A percentile compares a stretch with the other conserved stretches of the same genome.
phyloP scores from a whole-genome alignment of 2,888 invertebrate genomes.

The Campoplex nolae region DNA sequence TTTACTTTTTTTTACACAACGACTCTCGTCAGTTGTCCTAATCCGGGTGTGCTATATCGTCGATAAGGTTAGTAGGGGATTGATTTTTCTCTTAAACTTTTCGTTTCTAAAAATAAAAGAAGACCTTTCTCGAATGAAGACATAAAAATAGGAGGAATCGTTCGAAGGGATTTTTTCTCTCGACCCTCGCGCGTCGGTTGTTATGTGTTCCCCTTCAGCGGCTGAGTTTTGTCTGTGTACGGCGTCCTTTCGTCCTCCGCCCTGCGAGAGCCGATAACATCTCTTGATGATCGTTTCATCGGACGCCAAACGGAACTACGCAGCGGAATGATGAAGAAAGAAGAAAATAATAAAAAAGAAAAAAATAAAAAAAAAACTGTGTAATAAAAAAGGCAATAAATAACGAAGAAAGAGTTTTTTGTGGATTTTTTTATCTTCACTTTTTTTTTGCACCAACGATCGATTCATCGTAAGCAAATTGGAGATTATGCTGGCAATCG shows the following conservation, averaged over 20 bases:
- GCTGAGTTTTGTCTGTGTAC: background rate
- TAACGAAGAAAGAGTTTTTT: background rate
- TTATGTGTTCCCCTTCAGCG: background rate
- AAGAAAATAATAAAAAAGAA: slow-evolving; percentile 5
- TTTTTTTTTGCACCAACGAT: slow-evolving; percentile 31
- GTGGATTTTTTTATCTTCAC: background rate
- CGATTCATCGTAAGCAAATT: slow-evolving; percentile 3
- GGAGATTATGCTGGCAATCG: background rate
- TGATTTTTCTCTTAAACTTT: slow-evolving; percentile 57
- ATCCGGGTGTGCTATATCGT: slow-evolving; percentile 14
- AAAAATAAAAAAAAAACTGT: slow-evolving; percentile 1
- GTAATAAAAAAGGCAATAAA: background rate
- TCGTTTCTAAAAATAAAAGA: slow-evolving; percentile 62
- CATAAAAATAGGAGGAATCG: slow-evolving; percentile 52
- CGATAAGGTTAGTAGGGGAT: slow-evolving; percentile 34
- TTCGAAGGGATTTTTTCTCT: slow-evolving; percentile 51
- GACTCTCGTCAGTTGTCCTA: slow-evolving; percentile 8
- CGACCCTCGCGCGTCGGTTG: background rate
- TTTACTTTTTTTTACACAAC: background rate
- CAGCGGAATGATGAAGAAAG: slow-evolving; percentile 4
- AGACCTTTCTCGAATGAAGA: slow-evolving; percentile 18
- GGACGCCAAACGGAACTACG: slow-evolving; percentile 23
- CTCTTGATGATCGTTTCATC: slow-evolving; percentile 50
- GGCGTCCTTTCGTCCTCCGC: slow-evolving; percentile 59
- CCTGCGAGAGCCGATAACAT: slow-evolving; percentile 46